Conservation (phyloP, 2,888 invertebrate genomes). For the Pseudococcus jackbeardsleyi region DNA sequence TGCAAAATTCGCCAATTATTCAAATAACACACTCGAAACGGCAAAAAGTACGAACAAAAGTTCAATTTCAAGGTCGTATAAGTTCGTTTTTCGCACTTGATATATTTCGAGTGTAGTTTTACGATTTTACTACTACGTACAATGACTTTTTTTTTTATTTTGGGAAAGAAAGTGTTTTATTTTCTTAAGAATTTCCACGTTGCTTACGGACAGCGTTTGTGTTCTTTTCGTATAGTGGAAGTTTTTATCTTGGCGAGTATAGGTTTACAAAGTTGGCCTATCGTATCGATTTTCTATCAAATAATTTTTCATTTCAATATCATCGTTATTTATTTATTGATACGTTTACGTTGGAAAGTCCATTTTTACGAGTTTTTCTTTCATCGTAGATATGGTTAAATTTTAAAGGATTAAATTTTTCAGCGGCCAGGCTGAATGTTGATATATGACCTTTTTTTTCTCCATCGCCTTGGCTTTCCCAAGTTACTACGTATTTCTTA, state of each 20-base stretch:
- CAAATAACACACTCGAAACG: background rate
- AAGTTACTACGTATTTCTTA: background rate
- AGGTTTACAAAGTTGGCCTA: background rate
- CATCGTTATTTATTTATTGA: slow-evolving; percentile 36
- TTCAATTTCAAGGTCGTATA: background rate
- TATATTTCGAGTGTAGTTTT: background rate
- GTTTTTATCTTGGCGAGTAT: background rate
- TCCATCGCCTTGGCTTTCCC: background rate
- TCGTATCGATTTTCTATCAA: slow-evolving; percentile 23
- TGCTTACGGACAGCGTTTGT: background rate
- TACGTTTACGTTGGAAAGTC: background rate
- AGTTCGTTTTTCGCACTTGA: background rate
- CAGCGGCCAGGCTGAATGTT: background rate
- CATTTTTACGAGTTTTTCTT: slow-evolving; percentile 2
- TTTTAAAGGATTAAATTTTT: slow-evolving; percentile 37
- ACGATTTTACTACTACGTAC: background rate
- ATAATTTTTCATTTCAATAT: slow-evolving; percentile 20
- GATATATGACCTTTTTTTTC: slow-evolving; percentile 20
- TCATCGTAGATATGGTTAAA: background rate
- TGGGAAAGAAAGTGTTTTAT: background rate
- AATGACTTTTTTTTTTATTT: background rate
- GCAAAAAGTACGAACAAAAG: background rate
- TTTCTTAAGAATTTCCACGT: background rate
- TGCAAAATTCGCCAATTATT: background rate
- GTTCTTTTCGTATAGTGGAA: background rate